Percentiles rank a stretch among this genome's conserved stretches.
Evolutionary conservation across 2,888 invertebrate genomes (phyloP).

Genomic region (Silvanus unidentatus): DNA sequence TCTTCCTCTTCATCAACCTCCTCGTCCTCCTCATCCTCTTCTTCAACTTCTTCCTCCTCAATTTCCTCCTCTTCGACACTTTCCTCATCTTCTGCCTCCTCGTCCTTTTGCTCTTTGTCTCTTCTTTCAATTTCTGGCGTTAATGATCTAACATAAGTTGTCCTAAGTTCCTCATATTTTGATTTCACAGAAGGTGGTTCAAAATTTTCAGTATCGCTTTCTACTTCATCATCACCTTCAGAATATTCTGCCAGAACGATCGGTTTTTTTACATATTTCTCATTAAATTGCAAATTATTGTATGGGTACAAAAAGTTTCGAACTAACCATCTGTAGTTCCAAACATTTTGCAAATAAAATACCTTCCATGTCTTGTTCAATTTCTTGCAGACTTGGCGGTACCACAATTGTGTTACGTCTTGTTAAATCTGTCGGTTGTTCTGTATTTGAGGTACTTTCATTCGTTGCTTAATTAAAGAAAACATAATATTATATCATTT

Average conservation of each 20-base stretch:
- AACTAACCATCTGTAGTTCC: constrained; percentile 13
- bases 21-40: constrained; percentile 39
- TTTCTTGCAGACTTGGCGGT: constrained; percentile 41
- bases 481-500: constrained; percentile 5
- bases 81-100: constrained; percentile 37
- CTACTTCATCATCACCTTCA: constrained; percentile 43
- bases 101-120: constrained; percentile 33
- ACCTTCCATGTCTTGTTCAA: constrained; percentile 39
- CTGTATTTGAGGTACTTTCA: constrained; percentile 14
- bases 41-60: constrained; percentile 44
- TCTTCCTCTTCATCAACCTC: constrained; percentile 46
- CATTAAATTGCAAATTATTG: not conserved
- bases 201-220: constrained; percentile 33
- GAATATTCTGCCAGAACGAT: constrained; percentile 32
- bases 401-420: constrained; percentile 48
- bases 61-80: constrained; percentile 42
- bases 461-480: constrained; percentile 16
- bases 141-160: constrained; percentile 37
- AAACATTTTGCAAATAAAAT: constrained; percentile 17
- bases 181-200: constrained; percentile 29
- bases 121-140: constrained; percentile 36
- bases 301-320: constrained; percentile 11
- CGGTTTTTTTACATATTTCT: constrained; percentile 1
- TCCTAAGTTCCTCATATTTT: constrained; percentile 39
- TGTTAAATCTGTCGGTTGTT: constrained; percentile 38